Evolutionary conservation across 2,113 vertebrate genomes (phyloP).

Genomic region (Ammodytes marinus): DNA sequence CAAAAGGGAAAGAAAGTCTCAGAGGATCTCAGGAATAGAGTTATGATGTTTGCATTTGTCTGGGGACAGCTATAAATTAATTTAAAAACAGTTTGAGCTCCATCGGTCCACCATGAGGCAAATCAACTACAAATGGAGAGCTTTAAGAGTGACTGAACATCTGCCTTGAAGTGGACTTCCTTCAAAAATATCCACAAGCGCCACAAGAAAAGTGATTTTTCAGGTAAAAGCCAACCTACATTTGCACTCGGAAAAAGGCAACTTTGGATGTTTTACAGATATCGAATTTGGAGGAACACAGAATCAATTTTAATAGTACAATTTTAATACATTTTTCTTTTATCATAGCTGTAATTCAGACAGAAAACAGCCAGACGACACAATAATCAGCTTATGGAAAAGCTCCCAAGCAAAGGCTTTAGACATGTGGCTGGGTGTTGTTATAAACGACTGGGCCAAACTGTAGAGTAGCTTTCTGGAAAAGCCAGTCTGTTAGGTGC

Average conservation of each 20-base stretch:
- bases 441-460: background rate
- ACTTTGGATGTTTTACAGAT: background rate
- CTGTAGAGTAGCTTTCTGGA: conserved; percentile 44
- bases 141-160: too few species aligned
- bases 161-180: too few species aligned
- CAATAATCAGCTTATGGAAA: background rate
- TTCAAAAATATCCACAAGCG: too few species aligned
- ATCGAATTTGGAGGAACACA: background rate
- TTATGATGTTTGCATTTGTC: too few species aligned
- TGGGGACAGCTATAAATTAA: too few species aligned
- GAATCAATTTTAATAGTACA: background rate
- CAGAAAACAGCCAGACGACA: conserved; percentile 8
- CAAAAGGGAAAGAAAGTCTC: too few species aligned
- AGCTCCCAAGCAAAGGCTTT: background rate
- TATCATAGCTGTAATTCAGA: background rate
- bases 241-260: background rate
- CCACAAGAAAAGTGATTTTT: too few species aligned
- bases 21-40: too few species aligned
- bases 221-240: too few species aligned
- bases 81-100: too few species aligned
- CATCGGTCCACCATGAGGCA: too few species aligned
- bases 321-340: conserved; percentile 8
- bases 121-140: too few species aligned
- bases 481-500: conserved; percentile 50
- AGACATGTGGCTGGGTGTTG: background rate